Conservation (phyloP, 2,113 vertebrate species). For the Phyllostomus hastatus region DNA sequence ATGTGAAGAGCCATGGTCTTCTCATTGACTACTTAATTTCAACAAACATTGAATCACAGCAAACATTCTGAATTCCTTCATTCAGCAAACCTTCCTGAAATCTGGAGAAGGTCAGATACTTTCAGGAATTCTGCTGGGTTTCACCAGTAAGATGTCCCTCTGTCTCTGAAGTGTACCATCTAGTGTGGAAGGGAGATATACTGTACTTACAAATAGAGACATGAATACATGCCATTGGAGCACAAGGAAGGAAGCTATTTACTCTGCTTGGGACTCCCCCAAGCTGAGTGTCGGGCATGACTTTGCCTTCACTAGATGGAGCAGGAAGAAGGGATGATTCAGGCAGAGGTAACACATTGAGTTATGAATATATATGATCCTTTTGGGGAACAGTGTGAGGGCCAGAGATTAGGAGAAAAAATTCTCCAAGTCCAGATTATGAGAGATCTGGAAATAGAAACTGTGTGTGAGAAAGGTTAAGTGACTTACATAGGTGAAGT, state of each 20-base stretch:
- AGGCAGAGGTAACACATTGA: background rate
- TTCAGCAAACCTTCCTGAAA: background rate
- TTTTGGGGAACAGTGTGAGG: background rate
- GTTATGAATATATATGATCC: background rate
- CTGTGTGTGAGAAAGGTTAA: background rate
- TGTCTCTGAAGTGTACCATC: background rate
- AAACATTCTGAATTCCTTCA: constrained; percentile 1
- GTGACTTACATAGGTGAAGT: background rate
- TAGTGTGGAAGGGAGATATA: background rate
- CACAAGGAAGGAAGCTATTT: background rate
- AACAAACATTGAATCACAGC: background rate
- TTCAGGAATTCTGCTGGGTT: background rate
- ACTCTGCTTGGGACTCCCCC: background rate
- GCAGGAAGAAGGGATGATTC: background rate
- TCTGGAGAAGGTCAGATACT: background rate
- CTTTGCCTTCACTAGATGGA: background rate
- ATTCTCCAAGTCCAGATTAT: background rate
- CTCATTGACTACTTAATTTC: background rate
- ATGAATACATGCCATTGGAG: background rate
- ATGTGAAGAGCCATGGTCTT: background rate
- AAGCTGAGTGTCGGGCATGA: background rate
- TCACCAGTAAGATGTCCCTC: background rate
- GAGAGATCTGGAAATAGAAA: background rate
- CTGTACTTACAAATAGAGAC: background rate
- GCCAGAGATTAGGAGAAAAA: background rate